Conservation (phyloP, 2,113 vertebrate species). For the Electrona antarctica region DNA sequence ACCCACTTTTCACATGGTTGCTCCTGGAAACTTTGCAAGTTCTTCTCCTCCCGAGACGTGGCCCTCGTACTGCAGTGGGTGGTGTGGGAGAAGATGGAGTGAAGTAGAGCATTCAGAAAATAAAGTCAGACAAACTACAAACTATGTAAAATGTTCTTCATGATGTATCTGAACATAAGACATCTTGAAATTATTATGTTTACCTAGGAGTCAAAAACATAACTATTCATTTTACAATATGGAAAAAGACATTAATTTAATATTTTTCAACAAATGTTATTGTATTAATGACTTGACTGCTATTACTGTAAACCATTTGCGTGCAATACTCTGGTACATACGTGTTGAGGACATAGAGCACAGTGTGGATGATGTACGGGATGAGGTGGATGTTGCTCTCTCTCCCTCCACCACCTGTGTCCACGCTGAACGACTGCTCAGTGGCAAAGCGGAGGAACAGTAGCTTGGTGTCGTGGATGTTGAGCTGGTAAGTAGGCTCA, state of each 20-base stretch:
- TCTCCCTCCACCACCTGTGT: conserved; percentile 93
- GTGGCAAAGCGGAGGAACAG: conserved; percentile 96
- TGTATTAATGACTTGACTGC: too few species aligned
- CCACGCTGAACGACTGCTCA: conserved; percentile 96
- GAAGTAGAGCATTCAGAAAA: background rate
- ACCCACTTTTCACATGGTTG: conserved; percentile 96
- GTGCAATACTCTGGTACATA: conserved; percentile 65
- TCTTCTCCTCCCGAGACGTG: conserved; percentile 96
- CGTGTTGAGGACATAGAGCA: conserved; percentile 99
- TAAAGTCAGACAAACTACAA: background rate
- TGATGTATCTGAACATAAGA: too few species aligned
- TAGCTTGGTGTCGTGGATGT: conserved; percentile 97
- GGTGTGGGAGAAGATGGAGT: background rate
- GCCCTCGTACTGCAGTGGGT: conserved; percentile 86
- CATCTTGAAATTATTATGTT: too few species aligned
- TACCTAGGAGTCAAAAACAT: too few species aligned
- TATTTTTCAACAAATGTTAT: too few species aligned
- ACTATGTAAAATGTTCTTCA: too few species aligned
- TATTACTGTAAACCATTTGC: background rate
- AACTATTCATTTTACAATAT: too few species aligned
- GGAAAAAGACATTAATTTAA: too few species aligned
- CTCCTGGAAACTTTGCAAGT: conserved; percentile 95
- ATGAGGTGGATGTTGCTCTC: conserved; percentile 99
- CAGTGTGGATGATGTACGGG: conserved; percentile 98
- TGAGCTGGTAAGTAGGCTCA: conserved; percentile 98